Percentiles rank a stretch among this genome's conserved stretches.
phyloP scores from a whole-genome alignment of 2,888 invertebrate species.

The Venusia cambrica region DNA sequence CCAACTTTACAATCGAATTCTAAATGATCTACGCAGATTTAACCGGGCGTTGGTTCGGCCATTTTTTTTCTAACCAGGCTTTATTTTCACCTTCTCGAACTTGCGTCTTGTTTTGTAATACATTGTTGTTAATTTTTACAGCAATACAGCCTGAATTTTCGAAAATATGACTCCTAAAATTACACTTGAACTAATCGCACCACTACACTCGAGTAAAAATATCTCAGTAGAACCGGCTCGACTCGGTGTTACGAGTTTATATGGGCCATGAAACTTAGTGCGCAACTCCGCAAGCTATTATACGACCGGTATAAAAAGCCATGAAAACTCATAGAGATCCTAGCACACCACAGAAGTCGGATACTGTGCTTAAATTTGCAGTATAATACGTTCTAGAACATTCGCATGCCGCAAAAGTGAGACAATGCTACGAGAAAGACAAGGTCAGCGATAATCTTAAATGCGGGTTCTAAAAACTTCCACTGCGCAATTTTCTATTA shows the following conservation, averaged over 20 bases:
- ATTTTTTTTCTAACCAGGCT: conserved; percentile 49
- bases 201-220: conserved; percentile 49
- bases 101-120: conserved; percentile 35
- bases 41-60: conserved; percentile 67
- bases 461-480: conserved; percentile 20
- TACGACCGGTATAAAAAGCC: conserved; percentile 14
- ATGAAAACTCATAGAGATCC: background rate
- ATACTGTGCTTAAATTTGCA: conserved; percentile 25
- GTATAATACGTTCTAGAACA: conserved; percentile 33
- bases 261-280: conserved; percentile 29
- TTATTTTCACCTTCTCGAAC: conserved; percentile 43
- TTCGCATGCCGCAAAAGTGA: conserved; percentile 32
- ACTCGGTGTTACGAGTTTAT: conserved; percentile 45
- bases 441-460: conserved; percentile 12
- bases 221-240: conserved; percentile 36
- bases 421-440: conserved; percentile 26
- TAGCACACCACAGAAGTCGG: background rate
- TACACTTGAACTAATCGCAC: conserved; percentile 39
- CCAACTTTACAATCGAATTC: conserved; percentile 35
- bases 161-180: conserved; percentile 25
- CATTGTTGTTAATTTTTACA: conserved; percentile 40
- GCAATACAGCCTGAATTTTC: conserved; percentile 42
- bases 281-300: conserved; percentile 24
- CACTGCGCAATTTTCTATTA: background rate
- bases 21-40: conserved; percentile 44